A percentile compares a stretch with the other conserved stretches of the same genome.
Evolutionary conservation across 2,113 vertebrate species (phyloP).

Genomic region (Callopanchax toddi): DNA sequence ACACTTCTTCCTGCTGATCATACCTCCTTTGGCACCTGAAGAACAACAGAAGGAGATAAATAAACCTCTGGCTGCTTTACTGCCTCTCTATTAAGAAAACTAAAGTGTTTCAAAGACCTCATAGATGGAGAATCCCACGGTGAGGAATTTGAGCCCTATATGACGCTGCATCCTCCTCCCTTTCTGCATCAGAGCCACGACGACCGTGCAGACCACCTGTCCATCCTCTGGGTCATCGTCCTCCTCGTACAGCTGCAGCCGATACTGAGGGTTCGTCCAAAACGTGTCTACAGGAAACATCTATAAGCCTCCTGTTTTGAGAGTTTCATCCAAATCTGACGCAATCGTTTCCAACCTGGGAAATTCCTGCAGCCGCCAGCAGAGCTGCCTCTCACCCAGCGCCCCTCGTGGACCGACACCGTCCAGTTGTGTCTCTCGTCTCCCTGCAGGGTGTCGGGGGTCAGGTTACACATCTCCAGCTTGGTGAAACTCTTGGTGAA

Average conservation of each 20-base stretch:
- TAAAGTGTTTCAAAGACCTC: constrained; percentile 78
- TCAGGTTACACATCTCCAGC: constrained; percentile 97
- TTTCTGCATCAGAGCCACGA: constrained; percentile 97
- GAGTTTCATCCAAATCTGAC: not conserved
- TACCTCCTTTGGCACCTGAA: constrained; percentile 91
- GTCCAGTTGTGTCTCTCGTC: constrained; percentile 91
- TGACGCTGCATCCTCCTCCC: constrained; percentile 92
- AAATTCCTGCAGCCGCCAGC: constrained; percentile 96
- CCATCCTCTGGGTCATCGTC: constrained; percentile 90
- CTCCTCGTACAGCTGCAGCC: constrained; percentile 90
- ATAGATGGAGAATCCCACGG: constrained; percentile 96
- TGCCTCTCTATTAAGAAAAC: not conserved
- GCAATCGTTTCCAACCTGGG: constrained; percentile 77
- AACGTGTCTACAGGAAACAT: constrained; percentile 84
- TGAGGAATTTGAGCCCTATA: constrained; percentile 86
- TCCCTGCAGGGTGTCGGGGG: constrained; percentile 87
- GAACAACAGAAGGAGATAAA: constrained; percentile 23
- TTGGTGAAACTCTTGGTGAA: constrained; percentile 94
- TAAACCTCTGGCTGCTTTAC: not conserved
- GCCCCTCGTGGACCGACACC: constrained; percentile 91
- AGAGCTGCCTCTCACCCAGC: constrained; percentile 96
- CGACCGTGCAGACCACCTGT: constrained; percentile 87
- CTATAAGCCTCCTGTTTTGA: not conserved
- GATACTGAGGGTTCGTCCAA: constrained; percentile 99
- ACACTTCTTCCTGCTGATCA: constrained; percentile 19